phyloP scores from a whole-genome alignment of 2,888 invertebrate species.

The Synanthedon andrenaeformis region DNA sequence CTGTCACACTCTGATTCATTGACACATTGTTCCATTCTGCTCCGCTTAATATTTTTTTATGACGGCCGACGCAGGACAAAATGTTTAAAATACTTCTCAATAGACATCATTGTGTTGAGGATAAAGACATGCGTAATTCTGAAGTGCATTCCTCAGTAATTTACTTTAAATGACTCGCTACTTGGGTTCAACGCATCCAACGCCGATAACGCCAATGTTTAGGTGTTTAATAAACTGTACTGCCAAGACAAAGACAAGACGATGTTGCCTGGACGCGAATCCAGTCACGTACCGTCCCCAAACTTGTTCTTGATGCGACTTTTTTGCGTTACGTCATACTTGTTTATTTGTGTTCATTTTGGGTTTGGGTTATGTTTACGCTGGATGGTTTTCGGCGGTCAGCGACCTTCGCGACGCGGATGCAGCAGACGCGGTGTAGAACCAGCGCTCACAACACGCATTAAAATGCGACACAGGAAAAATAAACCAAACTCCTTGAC shows the following conservation, averaged over 20 bases:
- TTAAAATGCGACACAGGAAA: slow-evolving; percentile 35
- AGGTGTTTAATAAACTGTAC: background rate
- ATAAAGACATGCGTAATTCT: slow-evolving; percentile 14
- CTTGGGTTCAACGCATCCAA: slow-evolving; percentile 28
- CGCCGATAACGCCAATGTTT: slow-evolving; percentile 26
- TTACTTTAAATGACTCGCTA: slow-evolving; percentile 14
- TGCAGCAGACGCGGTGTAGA: slow-evolving; percentile 35
- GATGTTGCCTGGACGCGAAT: background rate
- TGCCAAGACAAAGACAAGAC: background rate
- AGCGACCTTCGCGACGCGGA: slow-evolving; percentile 50
- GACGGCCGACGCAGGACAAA: slow-evolving; percentile 14
- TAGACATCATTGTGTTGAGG: slow-evolving; percentile 2
- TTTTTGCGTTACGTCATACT: slow-evolving; percentile 10
- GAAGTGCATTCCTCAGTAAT: slow-evolving; percentile 21
- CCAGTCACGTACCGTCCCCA: slow-evolving; percentile 4
- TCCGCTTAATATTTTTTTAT: slow-evolving; percentile 30
- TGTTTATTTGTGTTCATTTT: slow-evolving; percentile 14
- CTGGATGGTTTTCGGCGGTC: slow-evolving; percentile 55
- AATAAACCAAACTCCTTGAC: slow-evolving; percentile 20
- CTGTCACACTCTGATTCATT: slow-evolving; percentile 52
- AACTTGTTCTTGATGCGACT: slow-evolving; percentile 5
- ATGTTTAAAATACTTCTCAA: slow-evolving; percentile 6
- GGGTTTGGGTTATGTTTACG: slow-evolving; percentile 34
- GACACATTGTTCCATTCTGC: slow-evolving; percentile 22
- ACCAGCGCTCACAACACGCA: slow-evolving; percentile 28